phyloP scores from a whole-genome alignment of 2,888 invertebrate genomes.

The Xylocampa areola region DNA sequence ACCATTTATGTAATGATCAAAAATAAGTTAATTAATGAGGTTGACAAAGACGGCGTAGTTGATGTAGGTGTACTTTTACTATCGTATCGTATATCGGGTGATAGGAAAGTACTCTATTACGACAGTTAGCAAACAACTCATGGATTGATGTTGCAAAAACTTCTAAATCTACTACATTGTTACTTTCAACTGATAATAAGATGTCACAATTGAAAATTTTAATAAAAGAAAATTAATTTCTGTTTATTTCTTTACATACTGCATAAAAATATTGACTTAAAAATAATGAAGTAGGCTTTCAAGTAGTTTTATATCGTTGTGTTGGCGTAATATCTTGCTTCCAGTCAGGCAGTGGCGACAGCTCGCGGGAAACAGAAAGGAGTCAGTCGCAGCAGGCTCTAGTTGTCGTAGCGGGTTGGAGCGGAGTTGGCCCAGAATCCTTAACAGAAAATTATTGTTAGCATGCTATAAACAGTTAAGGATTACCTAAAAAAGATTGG shows the following conservation, averaged over 20 bases:
- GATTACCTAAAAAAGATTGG: too few species aligned
- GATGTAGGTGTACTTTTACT: constrained; percentile 26
- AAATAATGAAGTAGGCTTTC: neutral
- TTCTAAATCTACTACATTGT: neutral
- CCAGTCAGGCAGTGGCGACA: constrained; percentile 65
- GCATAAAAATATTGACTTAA: neutral
- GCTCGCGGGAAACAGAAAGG: constrained; percentile 65
- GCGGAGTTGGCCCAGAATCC: constrained; percentile 82
- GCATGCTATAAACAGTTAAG: neutral
- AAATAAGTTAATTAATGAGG: constrained; percentile 30
- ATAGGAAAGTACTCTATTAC: constrained; percentile 2
- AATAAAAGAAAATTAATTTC: neutral
- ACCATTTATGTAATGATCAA: constrained; percentile 22
- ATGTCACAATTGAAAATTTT: neutral
- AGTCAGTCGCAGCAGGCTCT: constrained; percentile 65
- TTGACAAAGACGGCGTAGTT: constrained; percentile 40
- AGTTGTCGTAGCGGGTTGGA: constrained; percentile 81
- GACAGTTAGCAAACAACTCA: neutral
- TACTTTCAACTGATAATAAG: too few species aligned
- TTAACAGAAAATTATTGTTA: constrained; percentile 54
- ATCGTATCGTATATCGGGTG: constrained; percentile 32
- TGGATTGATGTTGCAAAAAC: neutral
- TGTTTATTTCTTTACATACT: neutral
- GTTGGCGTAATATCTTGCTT: constrained; percentile 67
- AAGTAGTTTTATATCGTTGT: constrained; percentile 10